Evolutionary conservation across 2,797 vertebrate species (phyloP).

Genomic region (Tamandua tetradactyla): DNA sequence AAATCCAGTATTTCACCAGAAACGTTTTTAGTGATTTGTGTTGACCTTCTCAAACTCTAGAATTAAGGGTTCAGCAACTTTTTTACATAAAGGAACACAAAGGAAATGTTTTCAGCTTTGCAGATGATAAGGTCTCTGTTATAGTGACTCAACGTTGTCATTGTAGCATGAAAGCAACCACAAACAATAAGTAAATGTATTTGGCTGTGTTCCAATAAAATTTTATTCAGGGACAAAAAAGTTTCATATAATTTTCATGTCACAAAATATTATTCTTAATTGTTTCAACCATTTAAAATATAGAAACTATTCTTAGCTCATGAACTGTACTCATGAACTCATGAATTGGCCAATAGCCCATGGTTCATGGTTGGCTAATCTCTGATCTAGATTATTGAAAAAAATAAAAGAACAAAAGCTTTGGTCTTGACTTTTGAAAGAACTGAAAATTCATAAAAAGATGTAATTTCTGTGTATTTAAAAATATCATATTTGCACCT

Average conservation of each 20-base stretch:
- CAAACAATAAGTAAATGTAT: background rate
- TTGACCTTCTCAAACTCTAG: background rate
- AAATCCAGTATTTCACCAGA: background rate
- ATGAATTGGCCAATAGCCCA: background rate
- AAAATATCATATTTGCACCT: background rate
- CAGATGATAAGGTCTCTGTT: background rate
- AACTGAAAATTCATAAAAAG: background rate
- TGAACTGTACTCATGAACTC: background rate
- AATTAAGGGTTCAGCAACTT: background rate
- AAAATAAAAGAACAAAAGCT: background rate
- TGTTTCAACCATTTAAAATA: background rate
- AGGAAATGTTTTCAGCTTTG: background rate
- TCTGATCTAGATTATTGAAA: background rate
- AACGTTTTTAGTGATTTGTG: background rate
- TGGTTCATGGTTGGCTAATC: background rate
- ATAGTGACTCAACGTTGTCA: background rate
- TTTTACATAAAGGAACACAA: background rate
- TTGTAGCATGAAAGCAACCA: background rate
- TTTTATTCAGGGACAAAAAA: background rate
- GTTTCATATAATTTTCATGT: background rate
- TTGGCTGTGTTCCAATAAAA: background rate
- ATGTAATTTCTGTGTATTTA: slow-evolving; percentile 19
- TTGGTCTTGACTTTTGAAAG: slow-evolving; percentile 7
- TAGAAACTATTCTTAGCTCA: background rate
- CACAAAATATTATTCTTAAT: background rate